These are phyloP conservation scores for Acleris literana DNA, from an alignment of 2,888 invertebrate genomes.

Conservation along the genomic window DNA sequence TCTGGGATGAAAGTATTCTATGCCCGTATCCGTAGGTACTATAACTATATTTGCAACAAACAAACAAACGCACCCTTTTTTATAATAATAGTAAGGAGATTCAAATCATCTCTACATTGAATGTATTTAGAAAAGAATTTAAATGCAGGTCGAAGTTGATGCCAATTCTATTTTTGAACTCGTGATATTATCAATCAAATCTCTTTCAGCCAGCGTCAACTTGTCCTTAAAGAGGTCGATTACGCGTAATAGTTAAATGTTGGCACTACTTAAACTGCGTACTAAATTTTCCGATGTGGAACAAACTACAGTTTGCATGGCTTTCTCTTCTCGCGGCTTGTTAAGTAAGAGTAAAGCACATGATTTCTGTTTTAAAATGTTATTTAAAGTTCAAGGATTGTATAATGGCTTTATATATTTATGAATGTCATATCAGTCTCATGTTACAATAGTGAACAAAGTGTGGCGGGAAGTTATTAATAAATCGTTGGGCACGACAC, in stretches of 20 bases:
- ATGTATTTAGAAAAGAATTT: background rate
- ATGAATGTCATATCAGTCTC: constrained; percentile 8
- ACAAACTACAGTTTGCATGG: constrained; percentile 34
- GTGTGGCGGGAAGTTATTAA: constrained; percentile 1
- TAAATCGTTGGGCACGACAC: background rate
- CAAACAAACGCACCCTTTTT: too few species aligned
- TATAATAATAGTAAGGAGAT: too few species aligned
- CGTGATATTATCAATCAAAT: constrained; percentile 26
- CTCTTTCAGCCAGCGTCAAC: constrained; percentile 5
- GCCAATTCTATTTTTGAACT: constrained; percentile 30
- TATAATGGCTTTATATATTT: constrained; percentile 10
- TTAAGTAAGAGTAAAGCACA: constrained; percentile 9
- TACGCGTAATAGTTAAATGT: constrained; percentile 8
- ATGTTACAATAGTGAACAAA: constrained; percentile 1
- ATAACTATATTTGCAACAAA: too few species aligned
- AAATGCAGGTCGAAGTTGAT: constrained; percentile 11
- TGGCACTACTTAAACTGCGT: constrained; percentile 10
- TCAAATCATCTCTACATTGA: too few species aligned
- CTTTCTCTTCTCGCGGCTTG: constrained; percentile 28
- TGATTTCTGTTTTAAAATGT: constrained; percentile 29
- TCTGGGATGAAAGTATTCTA: too few species aligned
- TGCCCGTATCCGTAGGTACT: too few species aligned
- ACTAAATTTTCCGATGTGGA: constrained; percentile 31
- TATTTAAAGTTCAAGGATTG: constrained; percentile 30
- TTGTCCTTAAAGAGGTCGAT: constrained; percentile 1